Percentiles rank a stretch among this genome's conserved stretches.
Evolutionary conservation across 2,888 invertebrate genomes (phyloP).

Genomic region (Sarcophaga subvicina): DNA sequence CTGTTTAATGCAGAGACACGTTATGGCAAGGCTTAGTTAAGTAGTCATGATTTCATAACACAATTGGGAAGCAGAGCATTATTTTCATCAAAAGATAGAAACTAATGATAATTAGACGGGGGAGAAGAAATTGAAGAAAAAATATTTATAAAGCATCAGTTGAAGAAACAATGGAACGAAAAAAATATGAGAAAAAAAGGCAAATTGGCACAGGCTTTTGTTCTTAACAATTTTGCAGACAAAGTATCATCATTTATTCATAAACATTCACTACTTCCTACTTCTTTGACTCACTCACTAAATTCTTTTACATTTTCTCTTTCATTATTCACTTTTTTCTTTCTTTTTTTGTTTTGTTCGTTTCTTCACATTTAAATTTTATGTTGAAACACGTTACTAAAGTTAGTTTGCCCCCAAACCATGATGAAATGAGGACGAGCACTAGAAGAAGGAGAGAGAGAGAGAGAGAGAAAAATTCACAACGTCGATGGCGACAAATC

Average conservation of each 20-base stretch:
- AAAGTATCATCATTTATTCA: conserved; percentile 64
- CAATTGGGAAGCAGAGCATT: background rate
- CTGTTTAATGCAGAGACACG: no score
- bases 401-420: conserved; percentile 48
- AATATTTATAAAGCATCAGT: background rate
- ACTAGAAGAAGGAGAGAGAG: background rate
- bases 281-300: background rate
- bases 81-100: no score
- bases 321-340: no score
- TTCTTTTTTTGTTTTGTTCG: background rate
- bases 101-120: background rate
- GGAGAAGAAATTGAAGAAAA: background rate
- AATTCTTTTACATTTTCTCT: conserved; percentile 7
- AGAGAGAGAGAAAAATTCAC: no score
- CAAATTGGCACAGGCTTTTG: conserved; percentile 64
- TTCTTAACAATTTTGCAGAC: conserved; percentile 47
- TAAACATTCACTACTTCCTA: conserved; percentile 21
- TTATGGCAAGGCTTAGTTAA: background rate
- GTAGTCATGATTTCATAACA: conserved; percentile 51
- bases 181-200: conserved; percentile 10
- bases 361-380: conserved; percentile 33
- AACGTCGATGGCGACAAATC: conserved; percentile 24
- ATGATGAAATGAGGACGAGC: conserved; percentile 30
- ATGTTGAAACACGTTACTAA: conserved; percentile 55
- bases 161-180: background rate